Conservation (phyloP, 1,140 invertebrate genomes). For the Drosophila cardini region DNA sequence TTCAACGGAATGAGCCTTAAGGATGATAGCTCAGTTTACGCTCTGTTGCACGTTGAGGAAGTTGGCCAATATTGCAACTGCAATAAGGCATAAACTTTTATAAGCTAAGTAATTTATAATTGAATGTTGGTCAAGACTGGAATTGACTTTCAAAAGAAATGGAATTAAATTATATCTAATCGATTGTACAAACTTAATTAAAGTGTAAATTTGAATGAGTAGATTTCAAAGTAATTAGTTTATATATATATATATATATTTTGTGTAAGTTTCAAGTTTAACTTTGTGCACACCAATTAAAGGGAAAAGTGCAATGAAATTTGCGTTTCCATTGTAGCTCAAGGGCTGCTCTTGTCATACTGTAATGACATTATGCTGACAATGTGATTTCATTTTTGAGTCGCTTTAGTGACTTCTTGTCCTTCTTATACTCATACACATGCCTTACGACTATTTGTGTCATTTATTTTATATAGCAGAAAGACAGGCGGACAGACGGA, state of each 20-base stretch:
- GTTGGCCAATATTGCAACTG: not conserved
- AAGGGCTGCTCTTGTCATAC: not conserved
- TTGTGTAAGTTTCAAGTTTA: not conserved
- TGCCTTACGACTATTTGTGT: constrained; percentile 1
- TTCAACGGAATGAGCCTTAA: not conserved
- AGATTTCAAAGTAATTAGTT: not conserved
- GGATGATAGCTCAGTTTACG: not conserved
- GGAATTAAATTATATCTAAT: too few relatives aligned
- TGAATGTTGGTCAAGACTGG: not conserved
- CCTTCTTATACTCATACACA: not conserved
- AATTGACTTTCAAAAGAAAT: too few relatives aligned
- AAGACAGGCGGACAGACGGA: too few relatives aligned
- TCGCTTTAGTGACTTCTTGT: constrained; percentile 8
- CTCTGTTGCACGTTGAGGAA: not conserved
- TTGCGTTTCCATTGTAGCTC: not conserved
- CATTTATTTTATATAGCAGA: constrained; percentile 25
- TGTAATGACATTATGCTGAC: constrained; percentile 33
- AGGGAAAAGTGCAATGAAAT: not conserved
- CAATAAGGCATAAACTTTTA: not conserved
- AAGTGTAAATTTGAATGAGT: not conserved
- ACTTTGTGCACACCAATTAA: not conserved
- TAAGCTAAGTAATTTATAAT: too few relatives aligned
- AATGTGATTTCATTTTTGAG: constrained; percentile 26
- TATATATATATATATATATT: not conserved
- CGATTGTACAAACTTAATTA: too few relatives aligned